Conservation (phyloP, 2,888 invertebrate species). For the Idaea aversata region DNA sequence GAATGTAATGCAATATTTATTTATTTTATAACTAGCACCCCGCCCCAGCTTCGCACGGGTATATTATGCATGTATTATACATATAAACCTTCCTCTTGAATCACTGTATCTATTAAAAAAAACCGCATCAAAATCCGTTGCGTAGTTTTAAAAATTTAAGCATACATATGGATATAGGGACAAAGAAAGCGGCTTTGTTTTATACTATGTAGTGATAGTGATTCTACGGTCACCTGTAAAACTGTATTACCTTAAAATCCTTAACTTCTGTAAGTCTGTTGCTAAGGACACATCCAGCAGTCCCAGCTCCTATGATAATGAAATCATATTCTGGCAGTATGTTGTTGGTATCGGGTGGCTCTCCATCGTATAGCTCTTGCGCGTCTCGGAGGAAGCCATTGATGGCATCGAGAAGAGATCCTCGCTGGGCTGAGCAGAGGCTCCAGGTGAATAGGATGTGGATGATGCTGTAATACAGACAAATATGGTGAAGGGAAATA, state of each 20-base stretch:
- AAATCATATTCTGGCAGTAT: constrained; percentile 54
- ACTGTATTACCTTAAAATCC: constrained; percentile 47
- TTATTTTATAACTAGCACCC: no score
- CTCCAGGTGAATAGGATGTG: constrained; percentile 12
- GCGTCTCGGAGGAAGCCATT: constrained; percentile 37
- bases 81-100: no score
- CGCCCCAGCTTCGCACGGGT: no score
- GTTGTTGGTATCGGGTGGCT: constrained; percentile 38
- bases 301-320: constrained; percentile 63
- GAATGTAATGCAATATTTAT: no score
- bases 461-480: constrained; percentile 13
- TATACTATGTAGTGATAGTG: no score
- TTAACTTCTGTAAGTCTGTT: constrained; percentile 63
- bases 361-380: constrained; percentile 35
- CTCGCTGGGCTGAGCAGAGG: constrained; percentile 25
- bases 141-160: no score
- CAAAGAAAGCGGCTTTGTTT: no score
- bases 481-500: not conserved
- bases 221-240: no score
- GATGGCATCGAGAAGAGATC: constrained; percentile 39
- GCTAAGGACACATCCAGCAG: constrained; percentile 59
- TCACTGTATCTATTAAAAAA: no score
- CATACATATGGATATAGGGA: no score
- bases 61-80: no score
- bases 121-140: no score